Evolutionary conservation across 2,113 vertebrate genomes (phyloP).

Genomic region (Brachyhypopomus occidentalis): DNA sequence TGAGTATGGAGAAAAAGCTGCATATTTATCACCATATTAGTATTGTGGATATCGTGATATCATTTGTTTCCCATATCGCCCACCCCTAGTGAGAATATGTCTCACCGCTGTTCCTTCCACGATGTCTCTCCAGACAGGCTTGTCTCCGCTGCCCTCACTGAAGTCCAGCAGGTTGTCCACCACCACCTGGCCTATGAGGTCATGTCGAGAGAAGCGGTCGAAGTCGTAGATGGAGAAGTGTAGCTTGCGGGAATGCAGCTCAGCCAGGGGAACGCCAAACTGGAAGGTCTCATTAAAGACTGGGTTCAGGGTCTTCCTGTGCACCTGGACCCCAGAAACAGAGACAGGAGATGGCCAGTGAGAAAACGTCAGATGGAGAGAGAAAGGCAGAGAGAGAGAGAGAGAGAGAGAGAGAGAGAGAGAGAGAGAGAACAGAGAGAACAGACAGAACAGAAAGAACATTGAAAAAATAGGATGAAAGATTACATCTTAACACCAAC

Average conservation of each 20-base stretch:
- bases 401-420: constrained; percentile 13
- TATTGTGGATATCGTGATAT: too few relatives aligned
- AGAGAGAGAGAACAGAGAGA: background rate
- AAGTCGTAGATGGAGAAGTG: constrained; percentile 96
- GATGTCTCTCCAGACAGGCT: constrained; percentile 91
- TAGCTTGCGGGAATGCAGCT: constrained; percentile 88
- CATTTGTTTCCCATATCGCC: too few relatives aligned
- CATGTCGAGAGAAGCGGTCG: constrained; percentile 91
- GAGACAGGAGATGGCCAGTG: background rate
- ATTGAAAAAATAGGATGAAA: background rate
- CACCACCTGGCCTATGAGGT: constrained; percentile 92
- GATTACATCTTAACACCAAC: background rate
- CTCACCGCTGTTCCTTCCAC: constrained; percentile 88
- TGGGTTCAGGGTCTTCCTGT: constrained; percentile 92
- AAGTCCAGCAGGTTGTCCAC: constrained; percentile 94
- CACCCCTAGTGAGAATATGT: background rate
- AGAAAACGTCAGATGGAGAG: background rate
- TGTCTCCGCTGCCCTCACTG: constrained; percentile 86
- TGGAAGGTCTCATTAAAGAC: constrained; percentile 93
- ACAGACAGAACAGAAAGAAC: background rate
- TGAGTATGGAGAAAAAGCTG: background rate
- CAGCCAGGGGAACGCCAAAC: constrained; percentile 87
- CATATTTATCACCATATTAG: too few relatives aligned
- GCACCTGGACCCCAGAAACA: constrained; percentile 70
- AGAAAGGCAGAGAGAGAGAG: constrained; percentile 16